phyloP scores from a whole-genome alignment of 2,888 invertebrate species.

The Drosophila leonis region DNA sequence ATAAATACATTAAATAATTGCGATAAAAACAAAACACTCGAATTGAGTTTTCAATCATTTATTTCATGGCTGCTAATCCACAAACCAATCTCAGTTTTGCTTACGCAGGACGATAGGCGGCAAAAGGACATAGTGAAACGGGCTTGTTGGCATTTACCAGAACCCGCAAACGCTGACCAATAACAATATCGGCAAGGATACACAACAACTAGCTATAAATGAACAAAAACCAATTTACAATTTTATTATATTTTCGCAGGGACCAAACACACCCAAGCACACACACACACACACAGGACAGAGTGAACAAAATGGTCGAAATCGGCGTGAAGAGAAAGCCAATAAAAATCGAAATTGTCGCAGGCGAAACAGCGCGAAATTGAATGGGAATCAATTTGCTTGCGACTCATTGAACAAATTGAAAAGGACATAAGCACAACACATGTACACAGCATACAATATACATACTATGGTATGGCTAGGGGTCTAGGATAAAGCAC shows the following conservation, averaged over 20 bases:
- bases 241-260: slow-evolving; percentile 77
- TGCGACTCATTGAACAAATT: slow-evolving; percentile 84
- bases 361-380: slow-evolving; percentile 77
- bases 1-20: slow-evolving; percentile 29
- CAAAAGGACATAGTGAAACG: slow-evolving; percentile 24
- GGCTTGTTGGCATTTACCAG: slow-evolving; percentile 19
- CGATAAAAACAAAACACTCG: slow-evolving; percentile 50
- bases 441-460: slow-evolving; percentile 46
- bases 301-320: slow-evolving; percentile 57
- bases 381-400: slow-evolving; percentile 82
- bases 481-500: slow-evolving; percentile 40
- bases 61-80: slow-evolving; percentile 56
- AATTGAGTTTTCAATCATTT: slow-evolving; percentile 74
- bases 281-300: slow-evolving; percentile 5
- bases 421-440: slow-evolving; percentile 73
- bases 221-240: slow-evolving; percentile 78
- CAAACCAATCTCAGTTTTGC: slow-evolving; percentile 53
- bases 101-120: slow-evolving; percentile 45
- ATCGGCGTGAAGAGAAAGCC: slow-evolving; percentile 57
- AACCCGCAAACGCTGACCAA: slow-evolving; percentile 64
- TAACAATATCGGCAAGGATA: slow-evolving; percentile 75
- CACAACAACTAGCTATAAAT: slow-evolving; percentile 69
- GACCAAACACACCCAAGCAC: slow-evolving; percentile 26
- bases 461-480: slow-evolving; percentile 18
- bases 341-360: slow-evolving; percentile 82